Base-by-base conservation (phyloP, 2,797 vertebrate species). In the Pelodytes ibericus region DNA sequence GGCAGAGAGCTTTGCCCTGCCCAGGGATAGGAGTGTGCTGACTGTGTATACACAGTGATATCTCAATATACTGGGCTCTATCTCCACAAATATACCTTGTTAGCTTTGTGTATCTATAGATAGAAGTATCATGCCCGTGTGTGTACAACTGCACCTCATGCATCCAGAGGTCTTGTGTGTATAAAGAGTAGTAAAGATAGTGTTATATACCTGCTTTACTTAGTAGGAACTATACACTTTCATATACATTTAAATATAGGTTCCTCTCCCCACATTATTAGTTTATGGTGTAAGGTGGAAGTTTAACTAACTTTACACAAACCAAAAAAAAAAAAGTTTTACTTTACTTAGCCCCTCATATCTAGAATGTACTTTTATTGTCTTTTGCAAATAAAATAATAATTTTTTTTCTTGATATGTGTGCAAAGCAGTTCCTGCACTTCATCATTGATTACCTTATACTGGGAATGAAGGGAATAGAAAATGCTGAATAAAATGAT, bases 1-100 rank as follows among this genome's bases (percentile, higher is more conserved):
- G 76, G 76, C 63, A 49, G 76, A 73, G 47, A n/a, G n/a, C n/a
- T 64, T 13, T 73, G 77, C 71, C 77, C 77, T 56, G 77, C 77
- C 77, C 71, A 36, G 71, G 58, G 58, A 71, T 69, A 67, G 3
- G 31, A 69, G 44, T 53, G 10, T 72, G 25, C 70, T 62, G 72
- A 26, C 58, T 76, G 30, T 53, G 9, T 63, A 2, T 27, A 53
- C 57, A 53, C 53, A 51, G 30, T 41, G 24, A 15, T 66, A 24
- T 20, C 22, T 27, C 2, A 5, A 2, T 58, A 15, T 1, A 36
- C 7, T 9, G 24, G 49, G 41, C 41, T 13, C 8, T 44, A 16
- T 44, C 11, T 24, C 1, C n/a, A 11, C 49, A 53, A 20, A 2
- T 24, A 53, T 20, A 53, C 16, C 20, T 44, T 11, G 4, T 1